Conservation (phyloP, 2,113 vertebrate species). For the Hystrix cristata region DNA sequence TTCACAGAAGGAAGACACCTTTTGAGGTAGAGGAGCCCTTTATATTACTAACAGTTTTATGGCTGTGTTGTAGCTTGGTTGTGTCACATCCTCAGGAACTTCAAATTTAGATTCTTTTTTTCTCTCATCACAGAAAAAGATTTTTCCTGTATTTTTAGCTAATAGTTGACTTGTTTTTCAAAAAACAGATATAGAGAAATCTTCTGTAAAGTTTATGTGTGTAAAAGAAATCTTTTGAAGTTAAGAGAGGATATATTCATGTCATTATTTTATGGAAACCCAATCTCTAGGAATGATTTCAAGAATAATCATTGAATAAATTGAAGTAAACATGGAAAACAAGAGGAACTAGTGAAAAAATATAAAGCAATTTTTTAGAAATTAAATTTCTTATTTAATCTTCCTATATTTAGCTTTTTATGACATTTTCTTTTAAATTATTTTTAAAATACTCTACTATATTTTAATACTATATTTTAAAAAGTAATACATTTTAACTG, state of each 20-base stretch:
- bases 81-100: background rate
- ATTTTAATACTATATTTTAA: background rate
- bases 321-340: conserved; percentile 16
- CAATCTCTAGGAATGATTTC: background rate
- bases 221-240: background rate
- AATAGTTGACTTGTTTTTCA: background rate
- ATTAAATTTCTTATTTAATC: background rate
- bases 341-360: background rate
- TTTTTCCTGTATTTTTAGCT: background rate
- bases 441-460: background rate
- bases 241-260: background rate
- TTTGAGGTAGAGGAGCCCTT: background rate
- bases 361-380: background rate
- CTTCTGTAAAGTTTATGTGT: background rate
- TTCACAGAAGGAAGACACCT: background rate
- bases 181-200: background rate
- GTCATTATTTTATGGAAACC: background rate
- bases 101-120: background rate
- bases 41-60: background rate
- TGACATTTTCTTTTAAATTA: background rate
- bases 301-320: background rate
- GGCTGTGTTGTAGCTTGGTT: background rate
- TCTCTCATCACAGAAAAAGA: background rate
- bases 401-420: background rate
- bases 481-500: conserved; percentile 24